A percentile compares a stretch with the other conserved stretches of the same genome.
phyloP scores from a whole-genome alignment of 64 coral and sea anemone genomes.

The Montipora sp. region DNA sequence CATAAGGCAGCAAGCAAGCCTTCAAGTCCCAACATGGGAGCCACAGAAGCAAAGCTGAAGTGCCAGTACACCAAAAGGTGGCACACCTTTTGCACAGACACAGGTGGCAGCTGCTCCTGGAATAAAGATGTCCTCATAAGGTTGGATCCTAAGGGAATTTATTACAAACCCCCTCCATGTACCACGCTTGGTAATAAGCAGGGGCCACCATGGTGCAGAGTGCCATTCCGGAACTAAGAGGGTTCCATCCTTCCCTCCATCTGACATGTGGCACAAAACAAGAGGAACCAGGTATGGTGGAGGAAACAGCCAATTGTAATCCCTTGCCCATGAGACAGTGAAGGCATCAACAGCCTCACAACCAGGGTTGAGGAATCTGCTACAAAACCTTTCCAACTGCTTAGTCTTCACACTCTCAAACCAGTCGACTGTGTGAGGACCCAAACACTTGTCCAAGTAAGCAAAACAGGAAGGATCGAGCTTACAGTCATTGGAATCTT shows the following conservation, averaged over 20 bases:
- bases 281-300: slow-evolving; percentile 48
- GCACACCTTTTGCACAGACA: slow-evolving; percentile 3
- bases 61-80: slow-evolving; percentile 6
- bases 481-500: not conserved
- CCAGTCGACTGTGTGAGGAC: slow-evolving; percentile 24
- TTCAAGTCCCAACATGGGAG: not conserved
- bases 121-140: slow-evolving; percentile 34
- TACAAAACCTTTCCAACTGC: slow-evolving; percentile 23
- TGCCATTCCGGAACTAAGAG: slow-evolving; percentile 51
- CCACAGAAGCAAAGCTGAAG: slow-evolving; percentile 26
- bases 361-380: slow-evolving; percentile 17
- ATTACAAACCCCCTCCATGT: not conserved
- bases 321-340: not conserved
- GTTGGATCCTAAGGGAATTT: slow-evolving; percentile 10
- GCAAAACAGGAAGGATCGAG: slow-evolving; percentile 19
- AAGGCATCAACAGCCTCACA: slow-evolving; percentile 50
- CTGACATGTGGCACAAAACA: not conserved
- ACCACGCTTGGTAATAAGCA: not conserved
- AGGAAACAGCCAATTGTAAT: slow-evolving; percentile 65
- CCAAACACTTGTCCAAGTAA: slow-evolving; percentile 12
- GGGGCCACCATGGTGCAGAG: slow-evolving; percentile 33
- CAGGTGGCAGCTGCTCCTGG: slow-evolving; percentile 42
- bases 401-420: slow-evolving; percentile 36
- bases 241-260: slow-evolving; percentile 20
- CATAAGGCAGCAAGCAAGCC: not conserved